Evolutionary conservation across 2,113 vertebrate genomes (phyloP).

Genomic region (Erinaceus europaeus): DNA sequence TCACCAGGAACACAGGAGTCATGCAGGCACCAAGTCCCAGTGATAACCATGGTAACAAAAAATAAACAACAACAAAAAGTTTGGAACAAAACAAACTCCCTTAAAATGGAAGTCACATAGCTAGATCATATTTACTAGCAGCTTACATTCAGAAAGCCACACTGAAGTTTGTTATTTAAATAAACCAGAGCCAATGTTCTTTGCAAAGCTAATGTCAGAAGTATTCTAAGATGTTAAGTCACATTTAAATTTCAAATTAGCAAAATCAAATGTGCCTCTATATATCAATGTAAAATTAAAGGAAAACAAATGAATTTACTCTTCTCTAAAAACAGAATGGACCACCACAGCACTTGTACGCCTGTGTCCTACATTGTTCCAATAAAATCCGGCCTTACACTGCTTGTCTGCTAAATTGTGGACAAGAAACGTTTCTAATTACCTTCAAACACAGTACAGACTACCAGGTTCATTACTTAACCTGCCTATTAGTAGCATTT

Average conservation of each 20-base stretch:
- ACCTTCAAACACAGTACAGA: constrained; percentile 12
- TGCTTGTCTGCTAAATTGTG: not conserved
- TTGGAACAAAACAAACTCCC: not conserved
- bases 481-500: not conserved
- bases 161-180: too few relatives aligned
- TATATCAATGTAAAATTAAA: not conserved
- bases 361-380: not conserved
- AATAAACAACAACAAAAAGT: too few relatives aligned
- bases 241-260: constrained; percentile 1
- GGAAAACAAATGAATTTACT: constrained; percentile 2
- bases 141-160: constrained; percentile 33
- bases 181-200: not conserved
- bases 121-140: not conserved
- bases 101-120: not conserved
- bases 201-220: not conserved
- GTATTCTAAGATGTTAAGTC: constrained; percentile 22
- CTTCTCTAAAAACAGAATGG: constrained; percentile 35
- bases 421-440: not conserved
- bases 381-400: constrained; percentile 30
- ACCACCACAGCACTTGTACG: not conserved
- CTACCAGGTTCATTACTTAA: not conserved
- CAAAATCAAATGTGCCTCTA: constrained; percentile 4
- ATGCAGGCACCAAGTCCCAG: too few relatives aligned
- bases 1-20: too few relatives aligned
- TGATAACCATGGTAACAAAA: too few relatives aligned